A percentile compares a stretch with the other conserved stretches of the same genome.
phyloP scores from a whole-genome alignment of 2,797 vertebrate species.

The Crotalus adamanteus region DNA sequence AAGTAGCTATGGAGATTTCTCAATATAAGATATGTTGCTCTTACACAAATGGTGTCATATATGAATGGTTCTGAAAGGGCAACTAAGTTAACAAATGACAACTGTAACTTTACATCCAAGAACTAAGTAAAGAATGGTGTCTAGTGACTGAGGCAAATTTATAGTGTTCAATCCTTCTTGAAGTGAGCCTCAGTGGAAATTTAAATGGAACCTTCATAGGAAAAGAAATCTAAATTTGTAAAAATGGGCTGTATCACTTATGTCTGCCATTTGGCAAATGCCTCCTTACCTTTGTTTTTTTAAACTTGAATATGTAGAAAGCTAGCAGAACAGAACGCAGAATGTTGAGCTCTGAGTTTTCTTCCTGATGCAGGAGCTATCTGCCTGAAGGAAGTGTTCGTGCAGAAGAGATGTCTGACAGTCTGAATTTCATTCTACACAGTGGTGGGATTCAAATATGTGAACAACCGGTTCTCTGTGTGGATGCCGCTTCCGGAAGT shows the following conservation, averaged over 20 bases:
- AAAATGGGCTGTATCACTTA: background rate
- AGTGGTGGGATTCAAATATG: too few relatives aligned
- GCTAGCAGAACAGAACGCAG: background rate
- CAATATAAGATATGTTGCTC: slow-evolving; percentile 31
- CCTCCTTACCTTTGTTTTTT: background rate
- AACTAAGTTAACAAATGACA: slow-evolving; percentile 45
- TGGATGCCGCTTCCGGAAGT: too few relatives aligned
- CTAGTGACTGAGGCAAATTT: background rate
- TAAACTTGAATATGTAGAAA: background rate
- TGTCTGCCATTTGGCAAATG: background rate
- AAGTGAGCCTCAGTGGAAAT: background rate
- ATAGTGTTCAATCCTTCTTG: background rate
- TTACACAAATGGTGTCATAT: background rate
- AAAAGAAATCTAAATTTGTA: background rate
- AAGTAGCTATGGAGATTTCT: slow-evolving; percentile 32
- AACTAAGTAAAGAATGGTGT: slow-evolving; percentile 29
- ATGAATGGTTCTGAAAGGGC: slow-evolving; percentile 42
- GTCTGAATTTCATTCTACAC: background rate
- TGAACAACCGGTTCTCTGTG: too few relatives aligned
- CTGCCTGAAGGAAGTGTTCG: background rate
- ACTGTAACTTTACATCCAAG: slow-evolving; percentile 34
- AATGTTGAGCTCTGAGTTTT: background rate
- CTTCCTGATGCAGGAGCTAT: background rate
- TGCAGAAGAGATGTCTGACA: background rate
- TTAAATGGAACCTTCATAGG: background rate